Conservation (phyloP, 2,113 vertebrate genomes). For the Nibea albiflora region DNA sequence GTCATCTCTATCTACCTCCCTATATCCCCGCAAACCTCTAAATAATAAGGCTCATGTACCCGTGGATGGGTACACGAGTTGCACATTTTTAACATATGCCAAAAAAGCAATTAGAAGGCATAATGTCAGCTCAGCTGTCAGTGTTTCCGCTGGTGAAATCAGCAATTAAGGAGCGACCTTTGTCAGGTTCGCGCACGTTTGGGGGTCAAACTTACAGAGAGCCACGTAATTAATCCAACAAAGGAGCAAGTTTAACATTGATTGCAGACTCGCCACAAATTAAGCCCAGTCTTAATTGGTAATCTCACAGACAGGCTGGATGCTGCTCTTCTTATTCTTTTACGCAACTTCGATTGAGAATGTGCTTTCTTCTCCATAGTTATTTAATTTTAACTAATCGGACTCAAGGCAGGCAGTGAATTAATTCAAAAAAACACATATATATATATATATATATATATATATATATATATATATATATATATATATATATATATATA, state of each 20-base stretch:
- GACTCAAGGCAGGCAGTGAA: not conserved
- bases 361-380: conserved; percentile 23
- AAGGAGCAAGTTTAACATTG: conserved; percentile 46
- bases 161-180: conserved; percentile 43
- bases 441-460: too few species aligned
- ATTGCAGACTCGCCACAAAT: conserved; percentile 58
- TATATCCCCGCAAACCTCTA: not conserved
- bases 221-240: conserved; percentile 50
- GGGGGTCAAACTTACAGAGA: conserved; percentile 50
- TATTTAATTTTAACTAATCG: conserved; percentile 38
- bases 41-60: not conserved
- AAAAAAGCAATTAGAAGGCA: not conserved
- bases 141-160: conserved; percentile 4
- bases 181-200: conserved; percentile 27
- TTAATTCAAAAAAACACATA: not conserved
- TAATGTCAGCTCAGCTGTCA: conserved; percentile 21
- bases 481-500: too few species aligned
- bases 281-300: conserved; percentile 53
- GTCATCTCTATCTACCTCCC: not conserved
- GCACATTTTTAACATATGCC: not conserved
- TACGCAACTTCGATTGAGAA: not conserved
- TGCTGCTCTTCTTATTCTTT: conserved; percentile 5
- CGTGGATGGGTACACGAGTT: not conserved
- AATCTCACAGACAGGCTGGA: conserved; percentile 33
- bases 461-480: too few species aligned